Evolutionary conservation across 1,140 invertebrate genomes (phyloP).

Genomic region (Drosophila triauraria): DNA sequence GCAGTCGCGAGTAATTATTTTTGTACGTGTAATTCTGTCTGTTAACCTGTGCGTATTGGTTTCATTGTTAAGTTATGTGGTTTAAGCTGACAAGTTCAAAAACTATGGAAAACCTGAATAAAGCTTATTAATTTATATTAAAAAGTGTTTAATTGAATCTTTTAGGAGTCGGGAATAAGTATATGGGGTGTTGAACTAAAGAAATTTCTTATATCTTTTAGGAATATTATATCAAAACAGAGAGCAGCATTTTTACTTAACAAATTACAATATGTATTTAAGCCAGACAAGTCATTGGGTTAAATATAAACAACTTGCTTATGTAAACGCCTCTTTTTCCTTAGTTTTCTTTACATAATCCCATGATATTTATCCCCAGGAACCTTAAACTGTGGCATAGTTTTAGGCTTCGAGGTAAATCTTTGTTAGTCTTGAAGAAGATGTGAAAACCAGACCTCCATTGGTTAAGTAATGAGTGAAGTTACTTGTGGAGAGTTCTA

Average conservation of each 20-base stretch:
- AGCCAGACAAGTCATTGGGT: no score
- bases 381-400: constrained; percentile 16
- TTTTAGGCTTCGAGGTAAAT: constrained; percentile 34
- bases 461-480: background rate
- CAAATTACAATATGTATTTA: background rate
- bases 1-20: constrained; percentile 48
- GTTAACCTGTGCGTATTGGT: constrained; percentile 74
- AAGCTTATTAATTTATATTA: constrained; percentile 81
- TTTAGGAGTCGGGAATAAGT: no score
- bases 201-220: background rate
- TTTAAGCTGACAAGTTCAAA: constrained; percentile 81
- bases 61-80: constrained; percentile 80
- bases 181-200: background rate
- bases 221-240: background rate
- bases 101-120: constrained; percentile 71
- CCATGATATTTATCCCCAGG: background rate
- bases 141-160: background rate
- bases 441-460: background rate
- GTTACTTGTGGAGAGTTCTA: no score
- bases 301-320: no score
- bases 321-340: background rate
- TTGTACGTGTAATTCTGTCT: constrained; percentile 59
- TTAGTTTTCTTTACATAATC: background rate
- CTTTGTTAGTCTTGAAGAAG: background rate
- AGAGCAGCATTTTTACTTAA: background rate